Evolutionary conservation across 2,797 vertebrate genomes (phyloP), one percentile per base, ranked within the genome.

Genomic region (Apodemus agrarius): DNA sequence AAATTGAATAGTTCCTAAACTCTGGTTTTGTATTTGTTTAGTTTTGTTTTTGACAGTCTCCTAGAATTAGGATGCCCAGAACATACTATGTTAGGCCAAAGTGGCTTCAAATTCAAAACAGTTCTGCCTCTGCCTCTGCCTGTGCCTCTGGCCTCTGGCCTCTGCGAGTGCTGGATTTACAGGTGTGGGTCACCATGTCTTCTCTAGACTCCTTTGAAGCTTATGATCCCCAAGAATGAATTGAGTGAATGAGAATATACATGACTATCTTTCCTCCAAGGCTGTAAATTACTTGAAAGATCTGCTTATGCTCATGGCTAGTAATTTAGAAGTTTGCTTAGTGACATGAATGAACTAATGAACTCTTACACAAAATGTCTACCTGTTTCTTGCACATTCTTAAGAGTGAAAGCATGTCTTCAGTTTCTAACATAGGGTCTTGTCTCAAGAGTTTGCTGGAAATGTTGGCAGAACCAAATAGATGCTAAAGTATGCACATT

Each of bases 381-480:
- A 13, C 17, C 17, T 82, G 12, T 82, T 85, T 65, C 78, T 14
- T 46, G 52, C 74, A 52, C 40, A 63, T 52, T 96, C 40, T 82
- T 79, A 61, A 91, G 65, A 52, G 46, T 49, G 46, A 76, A 85
- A 52, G 31, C 22, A 31, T 57, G 17, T 88, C 85, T 76, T 85
- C 59, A 86, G 6, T 34, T 75, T 14, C 81, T 75, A 89, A 40
- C n/a, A 37, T 49, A 79, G 7, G 52, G 13, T 57, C 63, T 80
- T 94, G 59, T 86, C n/a, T 89, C 12, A n/a, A 57, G 52, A 86
- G 37, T 7, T 74, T 87, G 46, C 90, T 80, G 75, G 10, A 92
- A 91, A 87, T 17, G 26, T 95, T 90, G 69, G 72, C 89, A 52
- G 61, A 96, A 91, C 74, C 63, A 49, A 91, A 16, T 67, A 90